Evolutionary conservation across 2,113 vertebrate species (phyloP).

Genomic region (Phylloscopus trochiloides): DNA sequence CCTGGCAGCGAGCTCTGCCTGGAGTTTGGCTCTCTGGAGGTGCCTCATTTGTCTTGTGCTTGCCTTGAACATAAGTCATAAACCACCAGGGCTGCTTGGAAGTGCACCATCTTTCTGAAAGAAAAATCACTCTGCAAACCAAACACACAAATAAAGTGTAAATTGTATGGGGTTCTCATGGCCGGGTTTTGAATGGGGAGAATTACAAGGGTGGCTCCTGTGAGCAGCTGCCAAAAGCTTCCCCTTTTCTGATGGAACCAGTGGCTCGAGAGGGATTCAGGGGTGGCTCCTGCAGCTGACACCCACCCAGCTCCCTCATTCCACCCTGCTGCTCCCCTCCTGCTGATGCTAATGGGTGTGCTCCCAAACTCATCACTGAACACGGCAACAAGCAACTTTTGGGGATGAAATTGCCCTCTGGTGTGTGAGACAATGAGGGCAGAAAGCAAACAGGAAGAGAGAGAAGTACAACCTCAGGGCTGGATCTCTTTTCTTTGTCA

Average conservation of each 20-base stretch:
- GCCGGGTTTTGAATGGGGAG: not conserved
- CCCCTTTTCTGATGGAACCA: too few relatives aligned
- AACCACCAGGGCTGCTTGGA: not conserved
- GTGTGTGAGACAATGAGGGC: not conserved
- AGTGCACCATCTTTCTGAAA: not conserved
- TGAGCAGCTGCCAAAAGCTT: not conserved
- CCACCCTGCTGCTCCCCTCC: not conserved
- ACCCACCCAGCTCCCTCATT: not conserved
- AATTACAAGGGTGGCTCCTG: not conserved
- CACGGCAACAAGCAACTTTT: not conserved
- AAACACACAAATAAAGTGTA: not conserved
- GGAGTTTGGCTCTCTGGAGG: not conserved
- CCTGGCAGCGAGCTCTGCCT: not conserved
- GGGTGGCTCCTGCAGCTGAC: not conserved
- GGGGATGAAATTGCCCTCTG: not conserved
- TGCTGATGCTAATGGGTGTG: not conserved
- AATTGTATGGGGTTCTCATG: not conserved
- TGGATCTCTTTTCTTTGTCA: not conserved
- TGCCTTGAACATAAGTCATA: not conserved
- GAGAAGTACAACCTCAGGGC: not conserved
- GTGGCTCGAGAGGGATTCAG: rapidly evolving
- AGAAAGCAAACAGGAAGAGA: not conserved
- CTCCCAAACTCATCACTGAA: not conserved
- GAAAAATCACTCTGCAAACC: not conserved
- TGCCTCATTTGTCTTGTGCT: not conserved